Base-by-base conservation (phyloP, 2,113 vertebrate genomes). In the Anguilla rostrata region DNA sequence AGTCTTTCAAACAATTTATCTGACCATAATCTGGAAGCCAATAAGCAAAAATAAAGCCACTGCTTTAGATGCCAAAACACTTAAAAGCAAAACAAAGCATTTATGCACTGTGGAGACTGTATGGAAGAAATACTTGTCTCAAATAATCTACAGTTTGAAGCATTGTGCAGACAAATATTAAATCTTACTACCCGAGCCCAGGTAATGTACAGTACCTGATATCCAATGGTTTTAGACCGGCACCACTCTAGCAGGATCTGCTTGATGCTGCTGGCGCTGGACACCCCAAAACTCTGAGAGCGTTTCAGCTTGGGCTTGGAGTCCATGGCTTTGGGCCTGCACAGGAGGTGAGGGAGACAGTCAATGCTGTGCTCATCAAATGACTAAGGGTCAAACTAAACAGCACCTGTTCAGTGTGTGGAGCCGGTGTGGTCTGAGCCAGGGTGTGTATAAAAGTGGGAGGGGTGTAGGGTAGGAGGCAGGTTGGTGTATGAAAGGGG, bases 201-300 rank as follows among this genome's bases (percentile, higher is more conserved):
- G 63, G 20, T 39, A 18, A 29, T 9, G 0, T n/a, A 5, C 22
- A 66, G n/a, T 79, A 99, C 98, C 97, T 98, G 94, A 90, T 99
- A 99, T 87, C 98, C 98, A 0, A 97, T 92, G 7, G 98, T 99
- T 94, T 99, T 99, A 46, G 96, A 99, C 46, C 98, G 97, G 90
- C 98, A 99, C 98, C 98, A 99, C 60, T 99, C 98, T 56, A 99
- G 90, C 0, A 99, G 95, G 83, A 98, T 97, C 91, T 98, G 97
- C 89, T 99, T 99, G 81, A 99, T 99, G 82, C 97, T 97, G 87
- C 97, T 98, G 88, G 98, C 98, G 0, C 97, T 99, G 89, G 97
- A 96, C 49, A 97, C 95, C 0, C 95, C 97, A 3, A 98, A 98
- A 87, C 98, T 99, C 95, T 99, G 98, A 0, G 98, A 99, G 39